Base-by-base conservation (phyloP, 2,113 vertebrate genomes). In the Dendropsophus ebraccatus region DNA sequence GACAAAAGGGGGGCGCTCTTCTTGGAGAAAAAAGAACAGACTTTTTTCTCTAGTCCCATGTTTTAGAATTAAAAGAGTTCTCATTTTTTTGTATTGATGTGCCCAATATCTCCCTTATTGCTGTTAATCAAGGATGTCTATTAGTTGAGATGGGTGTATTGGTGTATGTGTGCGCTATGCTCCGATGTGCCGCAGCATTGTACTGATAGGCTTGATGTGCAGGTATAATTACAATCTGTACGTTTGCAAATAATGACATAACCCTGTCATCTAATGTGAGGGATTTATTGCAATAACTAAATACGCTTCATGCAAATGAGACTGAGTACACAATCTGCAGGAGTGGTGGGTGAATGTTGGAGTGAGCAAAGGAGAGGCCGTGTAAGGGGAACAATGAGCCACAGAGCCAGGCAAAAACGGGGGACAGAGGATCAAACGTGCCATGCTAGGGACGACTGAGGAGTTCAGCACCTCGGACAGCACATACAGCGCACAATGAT, bases 221-320 rank as follows among this genome's bases (percentile, higher is more conserved):
- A 65, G 45, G 85, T 76, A 85, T 91, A 90, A 88, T 91, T 90
- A 89, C 88, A 87, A 89, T 88, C 88, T 47, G 84, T 77, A 83
- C 87, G 85, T 90, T 89, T 85, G 85, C 90, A 92, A 90, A 93
- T 90, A 90, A 89, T 86, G 87, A 90, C 87, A 84, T 88, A 90
- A 92, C 90, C 89, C 84, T 65, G 89, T 88, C 88, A 88, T 87
- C 90, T 89, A 88, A 86, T 76, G 62, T 74, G 87, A 62, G 62
- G 82, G 90, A 91, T 90, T 93, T 91, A 88, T 90, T 86, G 89
- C 90, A 88, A 90, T 91, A 89, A 89, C 90, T 81, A 90, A 93
- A 91, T 87, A 89, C 90, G 76, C 91, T 88, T 85, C 89, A 88
- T 87, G 88, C 88, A 91, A 90, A 92, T 90, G 90, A 92, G 89